Evolutionary conservation across 2,888 invertebrate species (phyloP).

Genomic region (Chrysodeixis includens): DNA sequence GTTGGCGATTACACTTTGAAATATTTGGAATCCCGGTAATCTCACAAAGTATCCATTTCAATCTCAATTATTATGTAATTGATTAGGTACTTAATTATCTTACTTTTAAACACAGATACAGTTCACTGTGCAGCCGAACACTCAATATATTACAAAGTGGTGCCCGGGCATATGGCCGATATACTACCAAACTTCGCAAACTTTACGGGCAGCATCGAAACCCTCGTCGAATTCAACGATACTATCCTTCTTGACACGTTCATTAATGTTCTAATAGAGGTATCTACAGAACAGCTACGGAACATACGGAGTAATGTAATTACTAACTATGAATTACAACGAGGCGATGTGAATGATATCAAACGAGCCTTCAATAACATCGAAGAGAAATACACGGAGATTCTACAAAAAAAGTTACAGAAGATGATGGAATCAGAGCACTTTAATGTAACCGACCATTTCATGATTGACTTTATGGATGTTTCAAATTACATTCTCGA

Average conservation of each 20-base stretch:
- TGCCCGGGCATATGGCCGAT: slow-evolving; percentile 17
- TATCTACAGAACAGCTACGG: slow-evolving; percentile 57
- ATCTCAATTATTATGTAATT: too few species aligned
- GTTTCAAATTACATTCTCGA: slow-evolving; percentile 66
- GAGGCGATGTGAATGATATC: slow-evolving; percentile 49
- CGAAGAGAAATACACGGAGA: slow-evolving; percentile 57
- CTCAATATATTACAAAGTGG: slow-evolving; percentile 26
- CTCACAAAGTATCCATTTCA: too few species aligned
- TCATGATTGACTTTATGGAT: slow-evolving; percentile 68
- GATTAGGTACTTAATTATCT: not conserved
- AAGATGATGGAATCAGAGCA: slow-evolving; percentile 48
- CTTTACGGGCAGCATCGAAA: slow-evolving; percentile 20
- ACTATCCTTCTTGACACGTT: slow-evolving; percentile 45
- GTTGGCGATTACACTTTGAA: too few species aligned
- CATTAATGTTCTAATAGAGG: slow-evolving; percentile 52
- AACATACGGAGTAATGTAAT: slow-evolving; percentile 58
- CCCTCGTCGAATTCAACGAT: slow-evolving; percentile 12
- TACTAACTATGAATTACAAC: slow-evolving; percentile 58
- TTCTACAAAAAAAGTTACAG: slow-evolving; percentile 60
- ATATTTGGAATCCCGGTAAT: too few species aligned
- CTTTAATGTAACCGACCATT: slow-evolving; percentile 59
- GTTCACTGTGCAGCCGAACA: slow-evolving; percentile 19
- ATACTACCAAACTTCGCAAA: slow-evolving; percentile 5
- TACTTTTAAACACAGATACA: slow-evolving; percentile 32
- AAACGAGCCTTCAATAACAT: slow-evolving; percentile 58